These are phyloP conservation scores for Dasyurus viverrinus DNA, from an alignment of 2,113 vertebrate species.

Conservation along the genomic window DNA sequence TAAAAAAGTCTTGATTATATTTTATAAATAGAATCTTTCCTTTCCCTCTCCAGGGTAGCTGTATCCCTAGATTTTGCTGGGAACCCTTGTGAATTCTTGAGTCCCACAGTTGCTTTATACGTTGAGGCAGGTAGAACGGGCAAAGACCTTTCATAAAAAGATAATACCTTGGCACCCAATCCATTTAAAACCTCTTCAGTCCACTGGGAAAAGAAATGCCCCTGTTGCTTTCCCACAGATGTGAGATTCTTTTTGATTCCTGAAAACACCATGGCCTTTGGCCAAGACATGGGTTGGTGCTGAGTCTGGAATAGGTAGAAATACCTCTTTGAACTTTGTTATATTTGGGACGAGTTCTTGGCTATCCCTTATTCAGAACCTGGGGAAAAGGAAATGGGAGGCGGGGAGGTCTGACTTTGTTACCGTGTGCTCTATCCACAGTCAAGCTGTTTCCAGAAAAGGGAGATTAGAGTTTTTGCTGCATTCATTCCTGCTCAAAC, in stretches of 20 bases:
- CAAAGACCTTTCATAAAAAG: background rate
- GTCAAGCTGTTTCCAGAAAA: background rate
- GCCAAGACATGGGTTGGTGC: background rate
- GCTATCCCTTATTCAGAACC: background rate
- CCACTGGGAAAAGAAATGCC: background rate
- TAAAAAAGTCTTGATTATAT: background rate
- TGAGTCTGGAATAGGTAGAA: background rate
- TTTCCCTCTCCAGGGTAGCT: background rate
- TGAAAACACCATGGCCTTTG: background rate
- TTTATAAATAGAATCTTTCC: background rate
- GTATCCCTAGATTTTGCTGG: background rate
- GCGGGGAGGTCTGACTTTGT: background rate
- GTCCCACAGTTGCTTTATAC: background rate
- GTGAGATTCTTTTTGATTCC: background rate
- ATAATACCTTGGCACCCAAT: background rate
- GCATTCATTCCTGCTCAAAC: background rate
- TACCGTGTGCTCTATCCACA: background rate
- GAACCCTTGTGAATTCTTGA: background rate
- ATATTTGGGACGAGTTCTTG: background rate
- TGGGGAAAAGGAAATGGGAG: background rate
- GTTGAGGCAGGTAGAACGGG: background rate
- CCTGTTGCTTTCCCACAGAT: background rate
- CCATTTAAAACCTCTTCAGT: background rate
- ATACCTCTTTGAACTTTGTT: background rate
- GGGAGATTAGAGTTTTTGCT: background rate